Conservation (phyloP, 2,797 vertebrate genomes). For the Holocentrus rufus region DNA sequence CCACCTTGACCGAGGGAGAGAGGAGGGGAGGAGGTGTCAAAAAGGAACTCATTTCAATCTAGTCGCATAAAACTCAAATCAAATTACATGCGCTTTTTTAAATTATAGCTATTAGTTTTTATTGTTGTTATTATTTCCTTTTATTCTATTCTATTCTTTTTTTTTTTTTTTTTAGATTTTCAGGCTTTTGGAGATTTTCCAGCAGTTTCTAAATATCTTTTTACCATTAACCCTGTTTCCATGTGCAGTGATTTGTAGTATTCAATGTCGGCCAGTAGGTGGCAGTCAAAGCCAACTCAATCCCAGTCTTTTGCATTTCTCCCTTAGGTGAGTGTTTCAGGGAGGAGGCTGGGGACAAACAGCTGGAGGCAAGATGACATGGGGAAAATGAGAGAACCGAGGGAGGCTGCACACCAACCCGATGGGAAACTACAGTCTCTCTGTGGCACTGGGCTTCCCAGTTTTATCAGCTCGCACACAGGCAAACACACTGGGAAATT, state of each 20-base stretch:
- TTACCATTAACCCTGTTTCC: too few relatives aligned
- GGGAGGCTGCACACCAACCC: neutral
- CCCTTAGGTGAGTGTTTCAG: constrained; percentile 9
- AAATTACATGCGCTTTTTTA: too few relatives aligned
- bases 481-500: constrained; percentile 43
- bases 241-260: constrained; percentile 11
- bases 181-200: too few relatives aligned
- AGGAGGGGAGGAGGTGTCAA: neutral
- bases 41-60: too few relatives aligned
- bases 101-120: too few relatives aligned
- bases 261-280: constrained; percentile 51
- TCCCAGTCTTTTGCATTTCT: neutral
- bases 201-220: too few relatives aligned
- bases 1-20: constrained; percentile 82
- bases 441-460: neutral
- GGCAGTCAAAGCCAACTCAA: constrained; percentile 49
- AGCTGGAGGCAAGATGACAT: constrained; percentile 47
- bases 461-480: neutral
- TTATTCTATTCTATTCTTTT: too few relatives aligned
- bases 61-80: too few relatives aligned
- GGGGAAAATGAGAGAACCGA: constrained; percentile 20
- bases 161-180: too few relatives aligned
- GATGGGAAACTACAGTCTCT: constrained; percentile 8
- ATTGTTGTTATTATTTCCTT: too few relatives aligned
- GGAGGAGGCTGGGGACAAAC: constrained; percentile 21